These are phyloP conservation scores for Neoseiulus cucumeris DNA, from an alignment of 1,140 invertebrate species.

Conservation along the genomic window DNA sequence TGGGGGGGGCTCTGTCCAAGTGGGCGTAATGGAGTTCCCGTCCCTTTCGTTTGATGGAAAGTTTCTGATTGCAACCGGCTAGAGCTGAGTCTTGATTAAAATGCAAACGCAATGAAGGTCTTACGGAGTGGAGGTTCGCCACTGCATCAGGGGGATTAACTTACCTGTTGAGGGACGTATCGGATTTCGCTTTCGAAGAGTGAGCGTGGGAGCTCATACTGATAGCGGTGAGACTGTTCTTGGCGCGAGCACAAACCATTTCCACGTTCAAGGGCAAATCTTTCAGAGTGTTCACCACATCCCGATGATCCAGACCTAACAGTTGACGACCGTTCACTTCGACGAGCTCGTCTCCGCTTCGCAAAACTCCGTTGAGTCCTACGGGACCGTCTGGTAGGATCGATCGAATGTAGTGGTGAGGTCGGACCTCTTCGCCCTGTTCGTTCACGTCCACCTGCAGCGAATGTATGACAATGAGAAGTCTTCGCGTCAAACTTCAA, in stretches of 20 bases:
- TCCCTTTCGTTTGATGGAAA: not conserved
- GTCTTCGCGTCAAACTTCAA: too few species aligned
- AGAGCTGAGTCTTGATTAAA: too few species aligned
- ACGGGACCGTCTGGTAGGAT: slow-evolving; percentile 85
- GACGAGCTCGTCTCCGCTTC: slow-evolving; percentile 70
- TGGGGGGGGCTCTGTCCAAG: too few species aligned
- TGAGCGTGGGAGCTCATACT: slow-evolving; percentile 13
- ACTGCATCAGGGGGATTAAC: slow-evolving; percentile 43
- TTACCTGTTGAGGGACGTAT: slow-evolving; percentile 48
- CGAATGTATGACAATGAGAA: slow-evolving; percentile 13
- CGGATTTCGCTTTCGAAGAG: slow-evolving; percentile 68
- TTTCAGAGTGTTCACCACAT: slow-evolving; percentile 84
- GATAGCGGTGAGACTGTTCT: slow-evolving; percentile 20
- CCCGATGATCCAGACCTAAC: slow-evolving; percentile 86
- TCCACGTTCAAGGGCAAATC: slow-evolving; percentile 78
- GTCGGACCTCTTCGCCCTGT: slow-evolving; percentile 63
- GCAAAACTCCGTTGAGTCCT: slow-evolving; percentile 53
- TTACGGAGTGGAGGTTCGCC: too few species aligned
- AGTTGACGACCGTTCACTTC: slow-evolving; percentile 80
- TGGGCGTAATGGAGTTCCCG: not conserved
- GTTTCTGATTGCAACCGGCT: too few species aligned
- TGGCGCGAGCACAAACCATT: slow-evolving; percentile 70
- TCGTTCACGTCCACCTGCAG: slow-evolving; percentile 48
- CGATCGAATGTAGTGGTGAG: slow-evolving; percentile 80
- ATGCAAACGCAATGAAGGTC: too few species aligned